Evolutionary conservation across 2,888 invertebrate species (phyloP).

Genomic region (Sceliomorpha sp.): DNA sequence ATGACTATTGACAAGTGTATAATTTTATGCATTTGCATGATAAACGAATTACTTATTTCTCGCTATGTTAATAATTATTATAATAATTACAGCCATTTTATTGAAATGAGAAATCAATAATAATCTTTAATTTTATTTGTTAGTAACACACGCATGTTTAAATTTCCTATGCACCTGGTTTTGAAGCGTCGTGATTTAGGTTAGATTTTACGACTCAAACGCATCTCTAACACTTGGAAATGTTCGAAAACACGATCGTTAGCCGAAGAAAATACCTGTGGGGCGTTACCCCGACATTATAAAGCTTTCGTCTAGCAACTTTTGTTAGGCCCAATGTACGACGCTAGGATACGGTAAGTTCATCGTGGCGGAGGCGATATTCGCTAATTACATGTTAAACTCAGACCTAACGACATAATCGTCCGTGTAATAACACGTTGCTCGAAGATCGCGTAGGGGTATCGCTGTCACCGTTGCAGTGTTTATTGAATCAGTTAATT

Average conservation of each 20-base stretch:
- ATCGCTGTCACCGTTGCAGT: slow-evolving; percentile 66
- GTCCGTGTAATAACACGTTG: slow-evolving; percentile 65
- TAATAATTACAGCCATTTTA: too few relatives aligned
- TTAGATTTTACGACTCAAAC: slow-evolving; percentile 52
- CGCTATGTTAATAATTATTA: too few relatives aligned
- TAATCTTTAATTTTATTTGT: too few relatives aligned
- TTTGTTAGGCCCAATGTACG: slow-evolving; percentile 7
- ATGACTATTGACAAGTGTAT: too few relatives aligned
- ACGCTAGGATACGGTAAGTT: slow-evolving; percentile 9
- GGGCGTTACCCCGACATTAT: slow-evolving; percentile 41
- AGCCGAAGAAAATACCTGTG: slow-evolving; percentile 21
- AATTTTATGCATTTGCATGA: too few relatives aligned
- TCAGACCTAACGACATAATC: slow-evolving; percentile 67
- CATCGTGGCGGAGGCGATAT: slow-evolving; percentile 53
- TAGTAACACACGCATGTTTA: slow-evolving; percentile 9
- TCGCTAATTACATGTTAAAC: slow-evolving; percentile 65
- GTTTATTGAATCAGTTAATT: slow-evolving; percentile 69
- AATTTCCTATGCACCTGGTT: slow-evolving; percentile 41
- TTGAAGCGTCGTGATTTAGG: slow-evolving; percentile 34
- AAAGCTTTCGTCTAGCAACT: slow-evolving; percentile 40
- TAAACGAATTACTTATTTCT: too few relatives aligned
- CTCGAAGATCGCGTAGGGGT: slow-evolving; percentile 53
- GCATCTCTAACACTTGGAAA: slow-evolving; percentile 18
- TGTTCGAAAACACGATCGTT: slow-evolving; percentile 20
- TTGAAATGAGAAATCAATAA: too few relatives aligned